Evolutionary conservation across 1,140 invertebrate species (phyloP).

Genomic region (Papilio polytes): DNA sequence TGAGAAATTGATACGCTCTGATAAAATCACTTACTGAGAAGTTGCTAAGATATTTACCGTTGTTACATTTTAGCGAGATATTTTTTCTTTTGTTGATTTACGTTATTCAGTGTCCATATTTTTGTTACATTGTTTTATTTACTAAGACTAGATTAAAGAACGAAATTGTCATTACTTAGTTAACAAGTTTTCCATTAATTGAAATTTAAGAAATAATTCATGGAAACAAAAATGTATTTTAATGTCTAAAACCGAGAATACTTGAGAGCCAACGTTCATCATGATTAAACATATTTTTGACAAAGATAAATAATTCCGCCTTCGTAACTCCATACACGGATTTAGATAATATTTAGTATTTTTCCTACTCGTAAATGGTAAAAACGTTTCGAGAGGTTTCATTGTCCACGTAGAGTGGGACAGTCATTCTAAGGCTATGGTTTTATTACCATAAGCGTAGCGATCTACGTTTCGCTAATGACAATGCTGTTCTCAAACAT

Average conservation of each 20-base stretch:
- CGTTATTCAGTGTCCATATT: background rate
- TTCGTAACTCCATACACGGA: background rate
- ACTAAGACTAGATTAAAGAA: too few species aligned
- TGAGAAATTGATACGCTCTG: constrained; percentile 8
- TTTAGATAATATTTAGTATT: constrained; percentile 32
- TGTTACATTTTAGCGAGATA: background rate
- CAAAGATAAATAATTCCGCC: background rate
- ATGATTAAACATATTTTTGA: constrained; percentile 8
- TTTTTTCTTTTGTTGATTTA: background rate
- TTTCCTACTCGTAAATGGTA: constrained; percentile 30
- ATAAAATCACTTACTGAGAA: background rate
- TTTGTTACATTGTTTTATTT: background rate
- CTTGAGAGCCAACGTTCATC: background rate
- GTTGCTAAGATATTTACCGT: background rate
- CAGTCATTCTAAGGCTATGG: background rate
- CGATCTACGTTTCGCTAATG: background rate
- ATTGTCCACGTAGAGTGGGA: background rate
- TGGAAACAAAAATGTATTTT: too few species aligned
- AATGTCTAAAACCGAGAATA: too few species aligned
- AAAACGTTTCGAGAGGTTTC: constrained; percentile 20
- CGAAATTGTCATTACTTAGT: too few species aligned
- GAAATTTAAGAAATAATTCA: background rate
- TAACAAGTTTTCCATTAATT: too few species aligned
- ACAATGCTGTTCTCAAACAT: background rate
- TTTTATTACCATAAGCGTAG: background rate